Evolutionary conservation across 2,113 vertebrate species (phyloP), one percentile per base, ranked within the genome.

Genomic region (Rhinopomastus cyanomelas): DNA sequence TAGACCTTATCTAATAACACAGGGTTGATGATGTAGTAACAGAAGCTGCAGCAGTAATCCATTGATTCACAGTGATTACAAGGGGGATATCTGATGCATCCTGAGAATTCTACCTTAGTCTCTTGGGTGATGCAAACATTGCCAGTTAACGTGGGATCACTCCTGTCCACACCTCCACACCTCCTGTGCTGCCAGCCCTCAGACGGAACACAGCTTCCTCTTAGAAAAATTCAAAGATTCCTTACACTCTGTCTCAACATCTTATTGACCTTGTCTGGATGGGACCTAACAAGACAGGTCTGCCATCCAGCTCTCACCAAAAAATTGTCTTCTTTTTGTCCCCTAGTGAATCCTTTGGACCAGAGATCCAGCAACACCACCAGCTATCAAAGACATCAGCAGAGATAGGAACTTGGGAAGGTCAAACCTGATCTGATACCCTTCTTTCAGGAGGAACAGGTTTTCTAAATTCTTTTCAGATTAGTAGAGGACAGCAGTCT

Each of bases 1-100:
- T 51, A 84, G 77, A 65, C 55, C n/a, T 86, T 59, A 62, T 62
- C 66, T 68, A 67, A 78, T 14, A 36, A 46, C 1, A 20, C 26
- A 26, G 65, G 22, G 25, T 27, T 57, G 51, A 48, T 78, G 59
- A 75, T 86, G 55, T 91, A 90, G 79, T 39, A 61, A 37, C 39
- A 81, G n/a, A 39, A 84, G 61, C 22, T 68, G 51, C 51, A 73
- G 57, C 51, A 66, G 44, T 57, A 72, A 88, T 78, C 88, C 62
- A 68, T 9, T 25, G 25, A 52, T 76, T 81, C 55, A 14, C 37
- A 42, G 22, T 8, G 26, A 34, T 84, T 95, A 78, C 69, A 62
- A n/a, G 46, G 36, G 23, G 73, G 5, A 15, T 52, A 32, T 16
- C 18, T 49, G 21, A 44, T 57, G 21, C 12, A 29, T 27, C 20